Percentiles rank a stretch among this genome's conserved stretches.
Conservation (phyloP, 2,113 vertebrate genomes). For the Steatornis caripensis region DNA sequence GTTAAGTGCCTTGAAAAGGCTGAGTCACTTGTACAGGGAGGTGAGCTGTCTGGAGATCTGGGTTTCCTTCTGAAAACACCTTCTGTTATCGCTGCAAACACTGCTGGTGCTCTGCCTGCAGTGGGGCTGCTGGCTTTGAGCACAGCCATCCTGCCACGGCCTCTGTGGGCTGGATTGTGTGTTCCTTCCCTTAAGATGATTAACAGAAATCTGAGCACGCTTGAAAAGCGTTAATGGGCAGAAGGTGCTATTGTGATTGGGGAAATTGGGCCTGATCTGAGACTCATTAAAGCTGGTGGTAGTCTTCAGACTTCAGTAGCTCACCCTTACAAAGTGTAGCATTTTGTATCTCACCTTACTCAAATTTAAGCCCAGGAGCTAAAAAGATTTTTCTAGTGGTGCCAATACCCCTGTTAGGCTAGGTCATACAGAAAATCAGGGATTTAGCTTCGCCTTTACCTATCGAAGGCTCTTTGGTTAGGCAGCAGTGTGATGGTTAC, state of each 20-base stretch:
- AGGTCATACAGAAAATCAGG: background rate
- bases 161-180: accelerated
- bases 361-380: background rate
- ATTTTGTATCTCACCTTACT: background rate
- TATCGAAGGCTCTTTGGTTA: background rate
- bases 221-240: background rate
- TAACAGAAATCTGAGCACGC: background rate
- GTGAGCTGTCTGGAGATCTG: background rate
- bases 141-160: background rate
- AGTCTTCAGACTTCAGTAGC: background rate
- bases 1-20: background rate
- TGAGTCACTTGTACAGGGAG: background rate
- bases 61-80: background rate
- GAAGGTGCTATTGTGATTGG: background rate
- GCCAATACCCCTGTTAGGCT: background rate
- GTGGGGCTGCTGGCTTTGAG: background rate
- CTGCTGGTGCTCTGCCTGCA: background rate
- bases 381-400: background rate
- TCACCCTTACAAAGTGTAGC: accelerated
- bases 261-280: background rate
- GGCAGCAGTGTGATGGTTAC: background rate
- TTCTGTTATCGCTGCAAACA: accelerated
- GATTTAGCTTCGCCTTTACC: background rate
- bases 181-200: background rate
- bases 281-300: background rate